A percentile compares a stretch with the other conserved stretches of the same genome.
These are phyloP conservation scores for Eupithecia inturbata DNA, from an alignment of 2,888 invertebrate species.

Conservation along the genomic window DNA sequence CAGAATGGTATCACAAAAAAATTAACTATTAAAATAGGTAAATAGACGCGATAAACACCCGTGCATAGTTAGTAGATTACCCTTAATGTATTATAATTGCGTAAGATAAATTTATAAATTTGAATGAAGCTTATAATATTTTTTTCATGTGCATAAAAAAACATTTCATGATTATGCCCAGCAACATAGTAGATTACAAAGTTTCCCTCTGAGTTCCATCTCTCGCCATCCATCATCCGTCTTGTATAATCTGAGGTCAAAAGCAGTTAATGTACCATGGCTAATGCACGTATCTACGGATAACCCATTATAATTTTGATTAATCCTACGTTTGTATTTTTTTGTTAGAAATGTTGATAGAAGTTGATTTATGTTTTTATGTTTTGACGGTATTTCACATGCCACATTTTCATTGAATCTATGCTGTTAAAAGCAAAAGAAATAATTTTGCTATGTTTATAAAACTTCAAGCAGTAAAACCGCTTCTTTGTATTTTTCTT, in stretches of 20 bases:
- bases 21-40: not conserved
- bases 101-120: not conserved
- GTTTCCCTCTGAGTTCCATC: slow-evolving; percentile 11
- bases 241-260: slow-evolving; percentile 45
- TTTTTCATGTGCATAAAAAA: too few species aligned
- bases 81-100: not conserved
- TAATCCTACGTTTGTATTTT: slow-evolving; percentile 21
- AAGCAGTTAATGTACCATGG: slow-evolving; percentile 60
- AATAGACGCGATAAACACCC: not conserved
- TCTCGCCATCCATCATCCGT: slow-evolving; percentile 43
- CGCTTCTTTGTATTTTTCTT: not conserved
- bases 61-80: not conserved
- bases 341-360: slow-evolving; percentile 14
- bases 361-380: slow-evolving; percentile 20
- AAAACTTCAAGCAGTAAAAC: not conserved
- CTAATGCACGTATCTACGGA: slow-evolving; percentile 49
- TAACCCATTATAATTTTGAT: slow-evolving; percentile 33
- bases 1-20: not conserved
- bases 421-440: not conserved
- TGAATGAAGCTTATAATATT: not conserved
- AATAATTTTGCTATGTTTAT: not conserved
- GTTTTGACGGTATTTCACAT: not conserved
- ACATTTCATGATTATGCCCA: not conserved
- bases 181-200: not conserved
- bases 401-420: not conserved